Base-by-base conservation (phyloP, 2,888 invertebrate genomes). In the Andrena praecox region DNA sequence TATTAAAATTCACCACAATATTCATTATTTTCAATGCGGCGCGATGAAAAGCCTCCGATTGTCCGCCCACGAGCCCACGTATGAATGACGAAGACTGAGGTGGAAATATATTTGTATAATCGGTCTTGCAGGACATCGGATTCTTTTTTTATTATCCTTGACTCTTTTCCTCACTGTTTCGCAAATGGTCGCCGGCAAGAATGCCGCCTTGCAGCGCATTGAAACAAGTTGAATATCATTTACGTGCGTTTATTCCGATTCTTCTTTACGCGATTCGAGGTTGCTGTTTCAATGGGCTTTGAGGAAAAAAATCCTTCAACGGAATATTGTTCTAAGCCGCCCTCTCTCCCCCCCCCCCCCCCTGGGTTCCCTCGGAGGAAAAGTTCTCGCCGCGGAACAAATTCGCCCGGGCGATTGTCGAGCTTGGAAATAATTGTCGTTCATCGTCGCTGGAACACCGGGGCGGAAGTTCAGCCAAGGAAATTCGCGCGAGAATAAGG, bases 401-500 rank as follows among this genome's bases (percentile, higher is more conserved):
- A 72, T 59, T 64, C 80, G 71, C 62, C 29, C 10, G 24, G 33
- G 48, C 63, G 75, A 80, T 82, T 82, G 76, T 76, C 76, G 52
- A 62, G 27, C 69, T 63, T 72, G 68, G 69, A 77, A 83, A 83
- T 82, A 82, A 83, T 83, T 77, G 82, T 78, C 73, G 64, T 66
- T 63, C 77, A 59, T 66, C 72, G 63, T 72, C 24, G 56, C 66
- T 5, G 82, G 31, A 60, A 64, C 75, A 64, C 59, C 31, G 50
- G 12, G 64, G 62, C 68, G 77, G 71, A 80, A 82, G 72, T 79
- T 79, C 82, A 54, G 50, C 73, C 59, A 50, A 75, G 35, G 80
- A 83, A 72, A 83, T 71, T 78, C 71, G 72, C 76, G 73, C 81
- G 81, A 67, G 77, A 84, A 85, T 84, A 79, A 85, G 87, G 84